Conservation (phyloP, 2,888 invertebrate genomes). For the Cataglyphis livida region DNA sequence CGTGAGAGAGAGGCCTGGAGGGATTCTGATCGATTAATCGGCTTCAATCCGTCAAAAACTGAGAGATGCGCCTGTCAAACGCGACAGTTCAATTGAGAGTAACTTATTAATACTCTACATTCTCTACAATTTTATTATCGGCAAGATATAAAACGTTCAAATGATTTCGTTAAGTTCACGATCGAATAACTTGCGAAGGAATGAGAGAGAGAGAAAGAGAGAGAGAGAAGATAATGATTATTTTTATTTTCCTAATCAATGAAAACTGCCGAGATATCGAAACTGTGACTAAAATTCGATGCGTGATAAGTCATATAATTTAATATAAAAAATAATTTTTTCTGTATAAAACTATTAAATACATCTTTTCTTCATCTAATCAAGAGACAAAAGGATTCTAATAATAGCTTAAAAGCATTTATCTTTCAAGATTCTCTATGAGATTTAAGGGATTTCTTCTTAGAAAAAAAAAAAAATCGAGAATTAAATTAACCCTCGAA, state of each 20-base stretch:
- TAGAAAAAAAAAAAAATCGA: neutral
- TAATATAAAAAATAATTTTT: neutral
- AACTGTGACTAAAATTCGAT: neutral
- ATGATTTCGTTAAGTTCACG: neutral
- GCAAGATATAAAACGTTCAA: neutral
- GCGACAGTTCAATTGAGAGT: neutral
- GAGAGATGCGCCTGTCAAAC: neutral
- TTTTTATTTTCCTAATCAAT: neutral
- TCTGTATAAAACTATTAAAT: neutral
- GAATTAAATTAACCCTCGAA: neutral
- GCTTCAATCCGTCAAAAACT: neutral
- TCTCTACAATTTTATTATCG: neutral
- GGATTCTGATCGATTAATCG: conserved; percentile 15
- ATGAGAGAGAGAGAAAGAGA: too few relatives aligned
- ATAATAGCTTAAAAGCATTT: conserved; percentile 3
- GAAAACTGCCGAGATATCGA: neutral
- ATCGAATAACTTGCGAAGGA: neutral
- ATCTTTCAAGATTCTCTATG: neutral
- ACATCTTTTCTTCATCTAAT: neutral
- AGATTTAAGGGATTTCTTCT: neutral
- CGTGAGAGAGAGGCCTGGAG: neutral
- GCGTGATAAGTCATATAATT: conserved; percentile 5
- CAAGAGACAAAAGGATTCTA: neutral
- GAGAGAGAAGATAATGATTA: neutral
- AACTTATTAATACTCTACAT: neutral